These are phyloP conservation scores for Raja brachyura DNA, from an alignment of 2,113 vertebrate species.

Conservation along the genomic window DNA sequence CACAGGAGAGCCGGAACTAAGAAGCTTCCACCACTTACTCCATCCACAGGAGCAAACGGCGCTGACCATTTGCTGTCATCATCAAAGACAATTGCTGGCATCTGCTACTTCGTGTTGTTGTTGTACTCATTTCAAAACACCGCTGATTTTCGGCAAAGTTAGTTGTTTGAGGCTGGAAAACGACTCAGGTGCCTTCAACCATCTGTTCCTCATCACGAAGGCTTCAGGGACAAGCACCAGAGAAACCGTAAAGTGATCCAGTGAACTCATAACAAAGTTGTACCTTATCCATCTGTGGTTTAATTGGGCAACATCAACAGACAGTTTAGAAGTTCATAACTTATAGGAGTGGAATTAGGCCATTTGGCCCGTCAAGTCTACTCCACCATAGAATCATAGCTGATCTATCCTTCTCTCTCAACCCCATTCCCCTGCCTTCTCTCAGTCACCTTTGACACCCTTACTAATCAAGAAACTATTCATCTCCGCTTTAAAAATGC, in stretches of 20 bases:
- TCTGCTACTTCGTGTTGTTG: background rate
- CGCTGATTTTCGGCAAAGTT: background rate
- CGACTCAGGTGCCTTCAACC: background rate
- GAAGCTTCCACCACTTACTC: background rate
- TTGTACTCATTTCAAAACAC: background rate
- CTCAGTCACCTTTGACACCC: no score
- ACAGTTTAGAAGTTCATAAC: no score
- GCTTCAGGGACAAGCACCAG: background rate
- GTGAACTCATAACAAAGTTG: background rate
- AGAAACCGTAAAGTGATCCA: background rate
- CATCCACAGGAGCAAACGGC: no score
- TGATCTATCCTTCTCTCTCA: no score
- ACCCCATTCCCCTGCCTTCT: no score
- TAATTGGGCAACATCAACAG: background rate
- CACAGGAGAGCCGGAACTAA: background rate
- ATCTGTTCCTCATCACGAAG: background rate
- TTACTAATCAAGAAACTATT: no score
- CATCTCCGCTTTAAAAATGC: no score
- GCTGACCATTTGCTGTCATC: no score
- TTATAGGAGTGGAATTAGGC: no score
- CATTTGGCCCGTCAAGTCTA: no score
- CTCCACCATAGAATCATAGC: no score
- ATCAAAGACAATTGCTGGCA: background rate
- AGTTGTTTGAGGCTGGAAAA: background rate
- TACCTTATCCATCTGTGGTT: background rate